Percentiles rank a stretch among this genome's conserved stretches.
Conservation (phyloP, 2,888 invertebrate genomes). For the Petrolisthes manimaculis region DNA sequence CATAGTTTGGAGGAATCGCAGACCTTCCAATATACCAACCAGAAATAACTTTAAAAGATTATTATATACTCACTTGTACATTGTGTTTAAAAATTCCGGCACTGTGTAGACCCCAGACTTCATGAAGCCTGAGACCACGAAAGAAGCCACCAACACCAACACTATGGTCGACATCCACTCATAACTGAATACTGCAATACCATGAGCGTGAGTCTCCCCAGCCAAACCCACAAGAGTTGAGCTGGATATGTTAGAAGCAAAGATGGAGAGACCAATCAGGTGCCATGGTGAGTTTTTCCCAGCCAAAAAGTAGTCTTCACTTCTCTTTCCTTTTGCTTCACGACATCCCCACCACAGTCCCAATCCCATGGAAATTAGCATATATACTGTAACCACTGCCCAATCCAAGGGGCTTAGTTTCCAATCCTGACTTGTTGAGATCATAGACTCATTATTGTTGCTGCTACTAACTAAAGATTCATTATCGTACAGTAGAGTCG, state of each 20-base stretch:
- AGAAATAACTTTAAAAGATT: no score
- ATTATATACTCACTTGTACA: no score
- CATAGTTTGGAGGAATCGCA: no score
- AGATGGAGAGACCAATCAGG: slow-evolving; percentile 11
- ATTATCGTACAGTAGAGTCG: no score
- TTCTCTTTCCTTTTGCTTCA: background rate
- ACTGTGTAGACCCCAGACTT: background rate
- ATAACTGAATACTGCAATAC: no score
- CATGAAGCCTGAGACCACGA: background rate
- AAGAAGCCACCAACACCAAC: slow-evolving; percentile 1
- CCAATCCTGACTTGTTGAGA: no score
- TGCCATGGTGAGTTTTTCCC: background rate
- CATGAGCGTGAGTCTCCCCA: no score
- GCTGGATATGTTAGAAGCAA: slow-evolving; percentile 23
- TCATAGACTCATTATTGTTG: no score
- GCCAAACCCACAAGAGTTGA: no score
- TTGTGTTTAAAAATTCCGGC: slow-evolving; percentile 9
- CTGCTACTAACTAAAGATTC: no score
- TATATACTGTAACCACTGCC: background rate
- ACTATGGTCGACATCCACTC: slow-evolving; percentile 20
- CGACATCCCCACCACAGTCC: background rate
- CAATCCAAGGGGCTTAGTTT: no score
- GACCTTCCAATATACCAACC: no score
- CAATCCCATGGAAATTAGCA: background rate
- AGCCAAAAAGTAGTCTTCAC: slow-evolving; percentile 16